Conservation (phyloP, 2,888 invertebrate species). For the Formica aserva region DNA sequence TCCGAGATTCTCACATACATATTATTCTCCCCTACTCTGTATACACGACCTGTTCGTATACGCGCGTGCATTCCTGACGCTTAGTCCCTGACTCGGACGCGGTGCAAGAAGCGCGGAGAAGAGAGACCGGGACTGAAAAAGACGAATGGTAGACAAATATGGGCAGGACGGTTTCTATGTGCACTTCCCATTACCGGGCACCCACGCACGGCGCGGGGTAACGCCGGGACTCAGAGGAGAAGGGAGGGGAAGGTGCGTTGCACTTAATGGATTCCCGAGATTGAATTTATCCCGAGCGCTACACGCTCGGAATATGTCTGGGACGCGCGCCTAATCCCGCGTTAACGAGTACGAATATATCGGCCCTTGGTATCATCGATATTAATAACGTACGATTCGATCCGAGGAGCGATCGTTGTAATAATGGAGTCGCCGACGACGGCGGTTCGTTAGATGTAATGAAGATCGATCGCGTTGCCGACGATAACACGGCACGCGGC, state of each 20-base stretch:
- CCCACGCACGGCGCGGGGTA: slow-evolving; percentile 80
- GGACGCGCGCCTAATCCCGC: slow-evolving; percentile 62
- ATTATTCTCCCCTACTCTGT: background rate
- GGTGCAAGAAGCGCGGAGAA: slow-evolving; percentile 52
- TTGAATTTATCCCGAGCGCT: slow-evolving; percentile 77
- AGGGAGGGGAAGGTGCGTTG: slow-evolving; percentile 63
- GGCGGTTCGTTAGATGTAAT: slow-evolving; percentile 63
- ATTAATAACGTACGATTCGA: slow-evolving; percentile 67
- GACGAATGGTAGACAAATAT: slow-evolving; percentile 83
- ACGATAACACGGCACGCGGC: slow-evolving; percentile 49
- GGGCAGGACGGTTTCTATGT: slow-evolving; percentile 83
- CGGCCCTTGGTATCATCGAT: slow-evolving; percentile 60
- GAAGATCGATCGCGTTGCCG: slow-evolving; percentile 66
- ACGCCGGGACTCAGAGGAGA: slow-evolving; percentile 70
- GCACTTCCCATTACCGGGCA: slow-evolving; percentile 83
- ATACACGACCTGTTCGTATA: slow-evolving; percentile 29
- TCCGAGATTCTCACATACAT: slow-evolving; percentile 34
- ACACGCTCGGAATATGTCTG: slow-evolving; percentile 60
- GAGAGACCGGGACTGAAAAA: slow-evolving; percentile 70
- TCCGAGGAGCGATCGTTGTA: slow-evolving; percentile 42
- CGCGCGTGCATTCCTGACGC: slow-evolving; percentile 43
- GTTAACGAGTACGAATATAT: slow-evolving; percentile 74
- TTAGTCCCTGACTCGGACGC: slow-evolving; percentile 51
- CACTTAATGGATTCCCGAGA: slow-evolving; percentile 77
- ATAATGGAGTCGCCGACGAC: slow-evolving; percentile 45